Conservation (phyloP, 2,888 invertebrate species). For the Scaptomyza parva region DNA sequence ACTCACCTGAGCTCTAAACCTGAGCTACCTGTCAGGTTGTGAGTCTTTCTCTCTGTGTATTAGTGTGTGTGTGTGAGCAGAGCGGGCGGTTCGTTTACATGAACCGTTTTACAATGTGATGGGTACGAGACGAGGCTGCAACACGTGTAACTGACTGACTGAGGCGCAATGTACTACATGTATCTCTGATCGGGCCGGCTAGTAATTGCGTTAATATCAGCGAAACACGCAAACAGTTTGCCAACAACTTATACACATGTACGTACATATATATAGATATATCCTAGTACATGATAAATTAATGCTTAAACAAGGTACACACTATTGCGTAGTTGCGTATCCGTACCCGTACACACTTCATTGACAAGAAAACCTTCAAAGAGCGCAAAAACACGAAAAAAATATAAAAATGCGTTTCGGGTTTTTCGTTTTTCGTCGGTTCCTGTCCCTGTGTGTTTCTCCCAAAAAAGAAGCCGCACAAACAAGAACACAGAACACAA, state of each 20-base stretch:
- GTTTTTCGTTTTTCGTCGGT: slow-evolving; percentile 20
- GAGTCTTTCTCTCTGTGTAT: neutral
- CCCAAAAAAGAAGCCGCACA: slow-evolving; percentile 66
- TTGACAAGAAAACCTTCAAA: slow-evolving; percentile 68
- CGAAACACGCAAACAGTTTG: slow-evolving; percentile 58
- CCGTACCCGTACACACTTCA: slow-evolving; percentile 34
- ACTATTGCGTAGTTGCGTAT: neutral
- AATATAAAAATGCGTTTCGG: slow-evolving; percentile 30
- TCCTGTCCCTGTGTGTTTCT: slow-evolving; percentile 20
- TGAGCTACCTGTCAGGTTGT: slow-evolving; percentile 50
- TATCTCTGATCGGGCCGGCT: slow-evolving; percentile 62
- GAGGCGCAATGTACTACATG: slow-evolving; percentile 50
- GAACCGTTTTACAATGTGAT: slow-evolving; percentile 37
- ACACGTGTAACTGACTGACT: slow-evolving; percentile 70
- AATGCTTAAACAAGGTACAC: slow-evolving; percentile 36
- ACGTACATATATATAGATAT: neutral
- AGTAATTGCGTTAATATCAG: slow-evolving; percentile 67
- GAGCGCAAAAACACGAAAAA: neutral
- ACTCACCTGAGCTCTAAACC: slow-evolving; percentile 28
- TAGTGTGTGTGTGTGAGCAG: neutral
- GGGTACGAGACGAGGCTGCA: slow-evolving; percentile 24
- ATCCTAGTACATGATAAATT: slow-evolving; percentile 29
- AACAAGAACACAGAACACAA: slow-evolving; percentile 59
- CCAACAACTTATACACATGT: too few relatives aligned
- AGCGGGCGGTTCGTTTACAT: slow-evolving; percentile 52